A percentile compares a stretch with the other conserved stretches of the same genome.
phyloP scores from a whole-genome alignment of 1,140 invertebrate species.

The Scylla paramamosain region DNA sequence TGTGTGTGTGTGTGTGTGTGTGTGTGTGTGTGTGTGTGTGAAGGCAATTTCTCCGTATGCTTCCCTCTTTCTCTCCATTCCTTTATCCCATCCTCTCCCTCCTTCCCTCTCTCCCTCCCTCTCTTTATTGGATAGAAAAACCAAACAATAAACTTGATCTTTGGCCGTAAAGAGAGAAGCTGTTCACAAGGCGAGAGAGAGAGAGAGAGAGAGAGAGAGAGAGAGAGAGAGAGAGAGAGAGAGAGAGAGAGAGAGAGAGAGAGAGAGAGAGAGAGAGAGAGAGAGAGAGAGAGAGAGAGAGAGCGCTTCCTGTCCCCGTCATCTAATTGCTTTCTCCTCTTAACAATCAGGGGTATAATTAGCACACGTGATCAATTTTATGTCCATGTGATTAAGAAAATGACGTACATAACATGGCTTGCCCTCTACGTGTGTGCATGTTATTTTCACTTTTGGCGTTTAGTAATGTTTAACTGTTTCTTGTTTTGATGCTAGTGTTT shows the following conservation, averaged over 20 bases:
- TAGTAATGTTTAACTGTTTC: not conserved
- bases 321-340: not conserved
- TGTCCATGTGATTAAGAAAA: not conserved
- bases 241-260: no score
- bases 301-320: not conserved
- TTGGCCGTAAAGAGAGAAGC: not conserved
- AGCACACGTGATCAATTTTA: not conserved
- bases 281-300: not conserved
- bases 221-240: constrained; percentile 17
- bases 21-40: no score
- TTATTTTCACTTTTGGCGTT: not conserved
- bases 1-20: no score
- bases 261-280: not conserved
- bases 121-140: constrained; percentile 15
- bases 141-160: not conserved
- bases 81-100: no score
- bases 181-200: not conserved
- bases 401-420: no score
- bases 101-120: not conserved
- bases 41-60: no score
- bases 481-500: no score
- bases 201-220: constrained; percentile 12
- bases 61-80: no score
- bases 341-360: not conserved
- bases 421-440: not conserved